Conservation (phyloP, 2,797 vertebrate genomes). For the Vipera latastei region DNA sequence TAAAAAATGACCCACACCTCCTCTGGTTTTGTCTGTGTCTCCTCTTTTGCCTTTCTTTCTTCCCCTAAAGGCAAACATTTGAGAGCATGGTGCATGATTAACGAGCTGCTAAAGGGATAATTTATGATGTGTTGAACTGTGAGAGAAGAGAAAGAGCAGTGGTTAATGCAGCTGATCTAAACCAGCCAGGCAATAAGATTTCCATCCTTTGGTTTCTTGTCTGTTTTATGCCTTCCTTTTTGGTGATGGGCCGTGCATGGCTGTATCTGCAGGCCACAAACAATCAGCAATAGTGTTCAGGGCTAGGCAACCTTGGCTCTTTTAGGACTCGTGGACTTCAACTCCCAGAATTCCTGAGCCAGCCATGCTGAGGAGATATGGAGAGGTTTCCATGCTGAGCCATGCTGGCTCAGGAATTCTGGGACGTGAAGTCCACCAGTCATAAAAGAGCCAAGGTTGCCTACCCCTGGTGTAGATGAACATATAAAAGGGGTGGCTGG, state of each 20-base stretch:
- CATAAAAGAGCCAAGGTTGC: no score
- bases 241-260: background rate
- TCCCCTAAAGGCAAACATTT: background rate
- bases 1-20: background rate
- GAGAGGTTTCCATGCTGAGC: no score
- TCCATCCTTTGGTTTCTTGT: background rate
- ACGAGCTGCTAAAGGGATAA: slow-evolving; percentile 1
- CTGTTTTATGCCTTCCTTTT: background rate
- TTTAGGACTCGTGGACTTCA: no score
- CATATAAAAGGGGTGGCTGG: no score
- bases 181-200: slow-evolving; percentile 14
- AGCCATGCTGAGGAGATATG: no score
- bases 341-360: no score
- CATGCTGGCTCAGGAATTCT: no score
- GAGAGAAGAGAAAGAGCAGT: background rate
- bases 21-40: background rate
- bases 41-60: background rate
- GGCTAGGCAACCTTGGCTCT: no score
- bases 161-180: background rate
- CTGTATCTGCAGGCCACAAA: background rate
- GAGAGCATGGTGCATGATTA: slow-evolving; percentile 6
- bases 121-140: slow-evolving; percentile 17
- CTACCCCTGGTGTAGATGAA: no score
- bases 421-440: no score
- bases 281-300: background rate